Conservation (phyloP, 2,888 invertebrate species). For the Myopa tessellatipennis region DNA sequence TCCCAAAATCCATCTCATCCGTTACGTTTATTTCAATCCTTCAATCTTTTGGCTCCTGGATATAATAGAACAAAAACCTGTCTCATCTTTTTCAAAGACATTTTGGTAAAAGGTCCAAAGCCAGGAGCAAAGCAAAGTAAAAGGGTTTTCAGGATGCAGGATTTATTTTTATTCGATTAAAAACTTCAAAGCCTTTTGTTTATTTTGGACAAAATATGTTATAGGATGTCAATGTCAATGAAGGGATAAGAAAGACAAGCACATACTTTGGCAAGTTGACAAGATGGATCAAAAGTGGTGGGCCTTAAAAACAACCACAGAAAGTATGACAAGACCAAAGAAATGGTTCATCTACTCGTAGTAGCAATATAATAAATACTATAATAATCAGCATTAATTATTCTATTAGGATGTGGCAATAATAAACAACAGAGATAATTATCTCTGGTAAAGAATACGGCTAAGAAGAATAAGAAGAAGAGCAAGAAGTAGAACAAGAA, state of each 20-base stretch:
- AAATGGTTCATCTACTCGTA: no score
- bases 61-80: no score
- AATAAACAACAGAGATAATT: no score
- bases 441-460: no score
- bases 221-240: background rate
- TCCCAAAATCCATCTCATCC: no score
- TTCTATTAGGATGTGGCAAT: conserved; percentile 30
- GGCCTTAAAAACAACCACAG: background rate
- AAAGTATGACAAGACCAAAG: background rate
- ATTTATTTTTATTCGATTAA: background rate
- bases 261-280: background rate
- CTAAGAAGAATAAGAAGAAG: no score
- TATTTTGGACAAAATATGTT: conserved; percentile 23
- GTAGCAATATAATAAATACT: conserved; percentile 31
- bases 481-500: no score
- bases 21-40: no score
- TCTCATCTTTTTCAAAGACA: no score
- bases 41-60: no score
- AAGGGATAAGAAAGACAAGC: background rate
- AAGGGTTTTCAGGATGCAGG: background rate
- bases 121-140: no score
- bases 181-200: conserved; percentile 18
- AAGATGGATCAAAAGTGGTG: conserved; percentile 16
- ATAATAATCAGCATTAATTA: conserved; percentile 40
- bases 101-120: background rate